These are phyloP conservation scores for Podiceps cristatus DNA, from an alignment of 2,113 vertebrate species.

Conservation along the genomic window DNA sequence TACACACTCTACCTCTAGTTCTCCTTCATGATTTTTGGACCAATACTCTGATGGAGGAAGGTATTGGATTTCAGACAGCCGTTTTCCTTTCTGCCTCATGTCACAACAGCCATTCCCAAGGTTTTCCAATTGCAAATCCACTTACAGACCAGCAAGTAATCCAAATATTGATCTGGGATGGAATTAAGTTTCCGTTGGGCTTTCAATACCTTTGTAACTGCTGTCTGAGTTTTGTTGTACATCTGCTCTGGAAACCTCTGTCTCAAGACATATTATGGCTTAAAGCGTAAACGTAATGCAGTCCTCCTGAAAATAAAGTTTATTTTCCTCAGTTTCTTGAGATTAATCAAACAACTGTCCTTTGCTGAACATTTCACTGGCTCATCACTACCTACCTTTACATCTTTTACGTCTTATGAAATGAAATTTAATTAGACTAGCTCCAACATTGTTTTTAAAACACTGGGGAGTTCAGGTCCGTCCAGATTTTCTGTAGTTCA, in stretches of 20 bases:
- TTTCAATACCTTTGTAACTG: neutral
- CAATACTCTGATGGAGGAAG: neutral
- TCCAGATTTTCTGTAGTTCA: neutral
- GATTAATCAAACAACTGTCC: neutral
- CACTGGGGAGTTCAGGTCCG: neutral
- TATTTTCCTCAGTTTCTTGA: neutral
- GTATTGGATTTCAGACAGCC: neutral
- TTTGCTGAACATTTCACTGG: neutral
- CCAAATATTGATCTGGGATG: neutral
- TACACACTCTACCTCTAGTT: neutral
- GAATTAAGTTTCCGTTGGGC: neutral
- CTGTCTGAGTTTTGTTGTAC: neutral
- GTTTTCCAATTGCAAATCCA: neutral
- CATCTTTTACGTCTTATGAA: neutral
- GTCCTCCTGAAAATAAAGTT: neutral
- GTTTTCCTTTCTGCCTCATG: neutral
- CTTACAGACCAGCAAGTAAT: neutral
- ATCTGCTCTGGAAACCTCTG: neutral
- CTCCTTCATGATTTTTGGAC: neutral
- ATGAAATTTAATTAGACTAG: neutral
- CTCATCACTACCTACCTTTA: neutral
- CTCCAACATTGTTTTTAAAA: neutral
- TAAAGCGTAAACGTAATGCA: neutral
- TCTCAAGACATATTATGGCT: neutral
- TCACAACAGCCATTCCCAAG: neutral